Evolutionary conservation across 2,113 vertebrate genomes (phyloP).

Genomic region (Octodon degus): DNA sequence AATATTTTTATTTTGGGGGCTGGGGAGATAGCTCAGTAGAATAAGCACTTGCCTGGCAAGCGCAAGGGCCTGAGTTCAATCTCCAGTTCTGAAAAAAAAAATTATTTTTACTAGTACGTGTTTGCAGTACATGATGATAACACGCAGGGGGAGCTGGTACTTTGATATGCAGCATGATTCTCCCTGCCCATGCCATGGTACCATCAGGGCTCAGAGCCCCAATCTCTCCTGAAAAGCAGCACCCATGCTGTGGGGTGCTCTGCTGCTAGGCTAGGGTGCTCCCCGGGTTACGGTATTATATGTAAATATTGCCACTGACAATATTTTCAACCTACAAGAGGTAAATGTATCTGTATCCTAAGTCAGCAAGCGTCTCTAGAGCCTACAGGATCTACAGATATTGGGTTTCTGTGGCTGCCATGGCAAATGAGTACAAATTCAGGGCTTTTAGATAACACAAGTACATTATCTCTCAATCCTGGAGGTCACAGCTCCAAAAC

Average conservation of each 20-base stretch:
- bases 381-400: not conserved
- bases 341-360: not conserved
- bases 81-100: too few species aligned
- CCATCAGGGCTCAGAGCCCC: not conserved
- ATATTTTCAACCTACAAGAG: not conserved
- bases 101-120: not conserved
- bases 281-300: too few species aligned
- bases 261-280: not conserved
- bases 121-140: not conserved
- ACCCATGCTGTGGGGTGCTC: accelerated
- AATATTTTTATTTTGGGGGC: not conserved
- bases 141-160: not conserved
- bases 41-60: too few species aligned
- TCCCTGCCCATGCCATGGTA: not conserved
- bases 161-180: not conserved
- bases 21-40: too few species aligned
- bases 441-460: not conserved
- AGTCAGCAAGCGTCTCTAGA: not conserved
- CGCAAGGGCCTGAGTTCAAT: too few species aligned
- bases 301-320: not conserved
- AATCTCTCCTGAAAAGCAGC: accelerated
- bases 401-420: not conserved
- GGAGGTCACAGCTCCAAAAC: not conserved
- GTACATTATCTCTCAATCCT: not conserved
- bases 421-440: not conserved